phyloP scores from a whole-genome alignment of 1,140 invertebrate species.

The Chelonus insularis region DNA sequence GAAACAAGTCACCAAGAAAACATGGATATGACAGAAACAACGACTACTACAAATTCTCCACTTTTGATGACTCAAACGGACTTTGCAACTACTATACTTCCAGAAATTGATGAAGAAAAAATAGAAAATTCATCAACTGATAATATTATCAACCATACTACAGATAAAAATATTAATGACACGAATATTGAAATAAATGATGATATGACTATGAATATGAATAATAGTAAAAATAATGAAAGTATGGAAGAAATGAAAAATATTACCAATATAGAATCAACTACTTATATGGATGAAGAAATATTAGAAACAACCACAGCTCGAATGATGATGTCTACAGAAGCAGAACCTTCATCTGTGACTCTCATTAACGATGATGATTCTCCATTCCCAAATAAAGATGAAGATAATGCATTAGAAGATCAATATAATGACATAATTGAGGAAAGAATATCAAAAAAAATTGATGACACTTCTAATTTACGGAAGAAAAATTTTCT shows the following conservation, averaged over 20 bases:
- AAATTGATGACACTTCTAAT: constrained; percentile 26
- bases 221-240: not conserved
- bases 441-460: constrained; percentile 42
- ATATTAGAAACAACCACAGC: too few relatives aligned
- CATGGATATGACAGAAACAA: constrained; percentile 18
- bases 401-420: constrained; percentile 46
- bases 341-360: too few relatives aligned
- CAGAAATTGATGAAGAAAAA: constrained; percentile 7
- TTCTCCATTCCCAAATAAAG: constrained; percentile 28
- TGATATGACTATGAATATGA: constrained; percentile 13
- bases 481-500: constrained; percentile 6
- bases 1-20: constrained; percentile 19
- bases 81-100: constrained; percentile 1
- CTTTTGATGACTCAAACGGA: not conserved
- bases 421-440: constrained; percentile 56
- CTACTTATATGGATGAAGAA: not conserved
- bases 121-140: constrained; percentile 5
- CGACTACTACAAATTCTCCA: constrained; percentile 23
- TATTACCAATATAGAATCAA: not conserved
- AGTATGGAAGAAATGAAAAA: not conserved
- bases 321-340: too few relatives aligned
- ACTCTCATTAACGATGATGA: not conserved
- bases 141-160: not conserved
- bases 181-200: constrained; percentile 12
- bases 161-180: constrained; percentile 2